phyloP scores from a whole-genome alignment of 2,113 vertebrate genomes.

The Eclectus roratus region DNA sequence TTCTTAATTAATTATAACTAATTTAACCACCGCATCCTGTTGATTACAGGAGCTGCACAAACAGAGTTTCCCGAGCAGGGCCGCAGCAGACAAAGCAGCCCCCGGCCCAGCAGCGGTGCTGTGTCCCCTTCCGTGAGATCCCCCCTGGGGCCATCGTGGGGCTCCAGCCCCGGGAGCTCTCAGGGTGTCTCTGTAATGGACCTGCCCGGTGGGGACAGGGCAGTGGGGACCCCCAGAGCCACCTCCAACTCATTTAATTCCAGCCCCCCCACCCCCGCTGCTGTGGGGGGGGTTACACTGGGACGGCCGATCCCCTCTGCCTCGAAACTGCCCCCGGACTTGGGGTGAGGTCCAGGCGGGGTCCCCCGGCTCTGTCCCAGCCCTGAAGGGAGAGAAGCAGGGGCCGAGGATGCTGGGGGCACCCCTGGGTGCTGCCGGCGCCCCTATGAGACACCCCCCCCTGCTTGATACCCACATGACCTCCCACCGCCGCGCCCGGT shows the following conservation, averaged over 20 bases:
- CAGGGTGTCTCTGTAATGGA: neutral
- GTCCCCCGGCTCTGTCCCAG: neutral
- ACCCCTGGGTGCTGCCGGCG: neutral
- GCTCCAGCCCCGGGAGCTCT: neutral
- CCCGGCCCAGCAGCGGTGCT: neutral
- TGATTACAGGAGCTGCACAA: neutral
- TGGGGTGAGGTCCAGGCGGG: neutral
- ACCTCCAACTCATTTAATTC: neutral
- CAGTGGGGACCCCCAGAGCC: neutral
- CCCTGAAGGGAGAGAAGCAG: neutral
- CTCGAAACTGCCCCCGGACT: neutral
- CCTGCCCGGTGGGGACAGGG: neutral
- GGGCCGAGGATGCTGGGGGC: neutral
- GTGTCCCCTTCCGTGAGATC: neutral
- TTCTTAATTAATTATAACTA: neutral
- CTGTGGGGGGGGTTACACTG: neutral
- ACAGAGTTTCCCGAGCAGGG: neutral
- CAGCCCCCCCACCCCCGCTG: no score
- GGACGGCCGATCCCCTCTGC: neutral
- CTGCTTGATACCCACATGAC: no score
- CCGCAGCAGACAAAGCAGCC: neutral
- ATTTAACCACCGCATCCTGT: neutral
- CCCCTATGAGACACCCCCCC: neutral
- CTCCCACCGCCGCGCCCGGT: neutral
- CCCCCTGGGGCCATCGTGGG: neutral